Conservation (phyloP, 2,888 invertebrate species). For the Pocota personata region DNA sequence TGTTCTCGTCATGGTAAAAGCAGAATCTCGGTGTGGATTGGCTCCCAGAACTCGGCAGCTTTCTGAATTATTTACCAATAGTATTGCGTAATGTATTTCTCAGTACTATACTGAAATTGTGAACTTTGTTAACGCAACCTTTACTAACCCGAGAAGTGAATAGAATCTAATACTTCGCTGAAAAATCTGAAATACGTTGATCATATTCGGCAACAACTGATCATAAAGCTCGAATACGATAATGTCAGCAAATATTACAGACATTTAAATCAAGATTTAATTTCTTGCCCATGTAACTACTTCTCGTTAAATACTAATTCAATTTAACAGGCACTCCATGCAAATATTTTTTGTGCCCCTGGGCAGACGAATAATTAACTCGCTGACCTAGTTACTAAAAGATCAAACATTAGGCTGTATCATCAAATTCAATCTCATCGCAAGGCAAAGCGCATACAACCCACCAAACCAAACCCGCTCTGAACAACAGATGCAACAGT, state of each 20-base stretch:
- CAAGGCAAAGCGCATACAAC: conserved; percentile 24
- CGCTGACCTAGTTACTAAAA: conserved; percentile 47
- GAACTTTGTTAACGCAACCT: too few relatives aligned
- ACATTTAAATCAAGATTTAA: background rate
- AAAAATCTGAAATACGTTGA: too few relatives aligned
- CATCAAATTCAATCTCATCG: conserved; percentile 9
- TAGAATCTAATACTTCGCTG: too few relatives aligned
- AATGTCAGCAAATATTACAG: background rate
- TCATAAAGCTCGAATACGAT: too few relatives aligned
- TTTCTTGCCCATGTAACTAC: background rate
- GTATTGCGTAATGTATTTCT: too few relatives aligned
- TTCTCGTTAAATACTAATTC: background rate
- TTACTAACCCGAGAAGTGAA: too few relatives aligned
- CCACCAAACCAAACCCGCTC: background rate
- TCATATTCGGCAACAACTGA: too few relatives aligned
- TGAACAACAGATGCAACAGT: conserved; percentile 28
- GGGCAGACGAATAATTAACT: conserved; percentile 32
- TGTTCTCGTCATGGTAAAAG: too few relatives aligned
- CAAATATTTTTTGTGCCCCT: conserved; percentile 5
- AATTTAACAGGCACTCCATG: background rate
- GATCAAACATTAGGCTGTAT: conserved; percentile 36
- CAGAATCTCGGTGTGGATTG: too few relatives aligned
- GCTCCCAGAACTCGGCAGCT: too few relatives aligned
- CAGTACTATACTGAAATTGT: too few relatives aligned
- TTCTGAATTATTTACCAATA: too few relatives aligned